Evolutionary conservation across 1,140 invertebrate species (phyloP), one percentile per base, ranked within the genome.

Genomic region (Oppia nitens): DNA sequence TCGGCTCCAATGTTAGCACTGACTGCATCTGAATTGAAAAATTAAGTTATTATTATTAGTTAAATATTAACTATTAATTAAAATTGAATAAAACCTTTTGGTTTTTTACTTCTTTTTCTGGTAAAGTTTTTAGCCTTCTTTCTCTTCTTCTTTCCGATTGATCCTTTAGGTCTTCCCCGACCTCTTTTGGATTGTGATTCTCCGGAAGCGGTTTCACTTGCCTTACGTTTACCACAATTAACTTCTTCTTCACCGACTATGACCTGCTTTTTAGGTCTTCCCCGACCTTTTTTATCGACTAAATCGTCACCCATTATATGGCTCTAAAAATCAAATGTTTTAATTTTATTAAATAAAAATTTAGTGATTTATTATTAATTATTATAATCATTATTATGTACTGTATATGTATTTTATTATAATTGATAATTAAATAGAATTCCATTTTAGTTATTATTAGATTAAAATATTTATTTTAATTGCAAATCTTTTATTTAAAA

Each of bases 101-200:
- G 6, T 9, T 17, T 40, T 17, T 40, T 40, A 9, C 32, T 17
- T 40, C 32, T 6, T 17, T 40, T 40, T 17, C 17, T 40, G 32
- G 17, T 9, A 17, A 6, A 17, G 32, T 17, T 40, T 17, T 40
- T 40, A 6, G 6, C 32, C 60, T 56, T 62, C 58, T 49, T 62
- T 62, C 57, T 51, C 47, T 32, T 61, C 47, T 32, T 61, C 57
- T 40, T 60, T 17, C 51, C 55, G 47, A 53, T 47, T n/a, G 56
- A 14, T 14, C 60, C 60, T 20, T 62, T 62, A 14, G 60, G 60
- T 47, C 60, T 53, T 12, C 60, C 60, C 29, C 60, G 60, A 11
- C 60, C 60, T 25, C 60, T 58, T 51, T 62, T 62, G 26, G 60
- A 55, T 47, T 62, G 58, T 2, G 60, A 56, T 47, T 62, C 60